Base-by-base conservation (phyloP, 1,140 invertebrate genomes). In the Drosophila orosa region DNA sequence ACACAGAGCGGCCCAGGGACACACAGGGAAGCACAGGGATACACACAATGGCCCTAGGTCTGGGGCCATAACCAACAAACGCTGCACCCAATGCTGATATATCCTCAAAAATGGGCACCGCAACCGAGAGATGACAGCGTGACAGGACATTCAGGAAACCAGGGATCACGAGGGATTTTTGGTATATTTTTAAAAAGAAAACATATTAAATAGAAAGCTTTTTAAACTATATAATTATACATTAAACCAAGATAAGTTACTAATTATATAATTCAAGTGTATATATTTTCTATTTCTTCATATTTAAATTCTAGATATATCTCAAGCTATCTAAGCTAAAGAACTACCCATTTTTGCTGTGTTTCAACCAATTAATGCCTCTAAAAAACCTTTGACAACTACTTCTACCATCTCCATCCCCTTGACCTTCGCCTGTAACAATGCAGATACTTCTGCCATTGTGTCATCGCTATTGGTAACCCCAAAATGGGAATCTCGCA, bases 51-150 rank as follows among this genome's bases (percentile, higher is more conserved):
- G 80, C 63, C 60, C 66, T 60, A 25, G 67, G 67, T 52, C 45
- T 74, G 73, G 74, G 75, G 60, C 71, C 81, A 90, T 85, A 90
- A 85, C 84, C 80, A 74, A 77, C 84, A 89, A 89, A 69, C 80
- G 84, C 65, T 87, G 83, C 83, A 87, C 55, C 82, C 76, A 87
- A 84, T 71, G 40, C 67, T 71, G 67, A 71, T 71, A 48, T 71
- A 71, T 69, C 50, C 67, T 35, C 65, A 31, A 71, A 71, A 71
- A 48, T 71, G 67, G 62, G 50, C 25, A 71, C 40, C 50, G 29
- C 40, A 69, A 17, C 10, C 1, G 17, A 29, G 50, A 48, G 67
- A 71, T 69, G 65, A 19, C 40, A 35, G 27, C 65, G 50, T 71
- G 67, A 69, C 40, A 37, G 54, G 50, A 69, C 65, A 56, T 40